phyloP scores from a whole-genome alignment of 2,888 invertebrate genomes.

The Netelia fuscicornis region DNA sequence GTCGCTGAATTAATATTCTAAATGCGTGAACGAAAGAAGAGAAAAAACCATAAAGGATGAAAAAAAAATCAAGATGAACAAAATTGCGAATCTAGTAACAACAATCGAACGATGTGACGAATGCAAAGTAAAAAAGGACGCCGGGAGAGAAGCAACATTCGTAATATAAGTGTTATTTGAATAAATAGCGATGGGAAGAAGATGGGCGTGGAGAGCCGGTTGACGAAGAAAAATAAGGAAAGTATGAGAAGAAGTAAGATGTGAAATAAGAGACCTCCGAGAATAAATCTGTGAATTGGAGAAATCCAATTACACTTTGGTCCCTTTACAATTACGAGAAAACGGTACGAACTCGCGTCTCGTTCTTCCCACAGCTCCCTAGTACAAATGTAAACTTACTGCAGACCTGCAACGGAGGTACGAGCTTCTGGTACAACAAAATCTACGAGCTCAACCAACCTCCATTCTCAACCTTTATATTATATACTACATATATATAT shows the following conservation, averaged over 20 bases:
- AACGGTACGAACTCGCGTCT: conserved; percentile 22
- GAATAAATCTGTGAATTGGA: conserved; percentile 28
- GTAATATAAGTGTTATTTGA: background rate
- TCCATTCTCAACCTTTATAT: conserved; percentile 27
- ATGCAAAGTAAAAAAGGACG: no score
- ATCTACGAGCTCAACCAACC: conserved; percentile 54
- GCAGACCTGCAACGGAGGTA: conserved; percentile 34
- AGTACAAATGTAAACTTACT: conserved; percentile 54
- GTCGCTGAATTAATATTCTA: conserved; percentile 52
- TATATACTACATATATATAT: background rate
- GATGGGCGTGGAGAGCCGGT: no score
- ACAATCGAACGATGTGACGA: background rate
- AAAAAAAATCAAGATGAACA: background rate
- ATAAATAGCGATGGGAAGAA: no score
- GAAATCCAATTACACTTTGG: conserved; percentile 55
- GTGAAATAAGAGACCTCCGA: conserved; percentile 5
- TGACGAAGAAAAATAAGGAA: conserved; percentile 10
- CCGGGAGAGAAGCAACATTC: no score
- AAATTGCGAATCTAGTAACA: background rate
- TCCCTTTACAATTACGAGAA: conserved; percentile 34
- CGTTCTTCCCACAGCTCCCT: conserved; percentile 3
- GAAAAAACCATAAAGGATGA: background rate
- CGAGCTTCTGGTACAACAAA: conserved; percentile 43
- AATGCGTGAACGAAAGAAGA: conserved; percentile 21
- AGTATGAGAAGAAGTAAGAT: background rate